Percentiles rank a stretch among this genome's conserved stretches.
These are phyloP conservation scores for Sycobia sp. DNA, from an alignment of 1,140 invertebrate species.

Conservation along the genomic window DNA sequence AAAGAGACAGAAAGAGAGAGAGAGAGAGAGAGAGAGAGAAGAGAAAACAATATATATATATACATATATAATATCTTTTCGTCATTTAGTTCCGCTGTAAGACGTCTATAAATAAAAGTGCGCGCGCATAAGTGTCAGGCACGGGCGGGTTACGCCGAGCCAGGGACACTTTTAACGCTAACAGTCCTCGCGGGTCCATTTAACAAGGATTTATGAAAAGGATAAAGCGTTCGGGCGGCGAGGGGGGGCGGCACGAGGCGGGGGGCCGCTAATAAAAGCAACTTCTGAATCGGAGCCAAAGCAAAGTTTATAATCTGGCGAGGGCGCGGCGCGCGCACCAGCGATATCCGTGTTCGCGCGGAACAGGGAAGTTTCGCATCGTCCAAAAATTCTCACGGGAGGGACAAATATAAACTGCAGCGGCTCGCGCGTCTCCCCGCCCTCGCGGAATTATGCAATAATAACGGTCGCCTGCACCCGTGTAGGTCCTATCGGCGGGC, in stretches of 20 bases:
- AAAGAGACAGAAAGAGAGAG: too few species aligned
- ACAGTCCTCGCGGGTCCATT: constrained; percentile 36
- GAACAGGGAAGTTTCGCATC: constrained; percentile 21
- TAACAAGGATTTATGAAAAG: constrained; percentile 40
- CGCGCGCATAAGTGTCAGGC: background rate
- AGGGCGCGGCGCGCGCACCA: constrained; percentile 10
- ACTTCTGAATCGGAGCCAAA: constrained; percentile 40
- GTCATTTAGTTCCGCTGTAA: constrained; percentile 5
- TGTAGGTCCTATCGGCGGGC: too few species aligned
- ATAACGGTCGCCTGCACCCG: too few species aligned
- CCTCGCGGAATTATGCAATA: too few species aligned
- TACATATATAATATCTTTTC: too few species aligned
- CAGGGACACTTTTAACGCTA: constrained; percentile 23
- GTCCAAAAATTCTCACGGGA: constrained; percentile 3
- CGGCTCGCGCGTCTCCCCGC: too few species aligned
- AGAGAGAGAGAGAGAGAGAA: too few species aligned
- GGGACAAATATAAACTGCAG: constrained; percentile 28
- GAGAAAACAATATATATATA: too few species aligned
- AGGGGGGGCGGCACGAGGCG: background rate
- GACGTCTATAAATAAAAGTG: constrained; percentile 5
- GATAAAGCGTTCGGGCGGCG: constrained; percentile 7
- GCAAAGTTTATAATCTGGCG: constrained; percentile 39
- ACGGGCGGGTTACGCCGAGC: too few species aligned
- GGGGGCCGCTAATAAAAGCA: constrained; percentile 40
- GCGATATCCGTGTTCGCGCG: constrained; percentile 16